A percentile compares a stretch with the other conserved stretches of the same genome.
phyloP scores from a whole-genome alignment of 2,797 vertebrate genomes.

The Picus viridis region DNA sequence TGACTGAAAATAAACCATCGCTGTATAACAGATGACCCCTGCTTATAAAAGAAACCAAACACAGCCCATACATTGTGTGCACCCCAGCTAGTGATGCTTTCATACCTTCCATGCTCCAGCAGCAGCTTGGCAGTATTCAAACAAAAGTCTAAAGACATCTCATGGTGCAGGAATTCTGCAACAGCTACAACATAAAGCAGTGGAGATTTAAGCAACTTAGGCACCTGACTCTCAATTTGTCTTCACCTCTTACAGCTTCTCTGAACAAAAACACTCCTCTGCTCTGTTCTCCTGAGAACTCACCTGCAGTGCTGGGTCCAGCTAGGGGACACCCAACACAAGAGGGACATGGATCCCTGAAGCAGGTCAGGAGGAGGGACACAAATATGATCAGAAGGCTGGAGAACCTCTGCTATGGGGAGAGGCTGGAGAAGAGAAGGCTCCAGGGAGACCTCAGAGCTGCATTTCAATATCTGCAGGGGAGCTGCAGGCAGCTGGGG shows the following conservation, averaged over 20 bases:
- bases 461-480: too few relatives aligned
- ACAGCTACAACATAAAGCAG: conserved; percentile 76
- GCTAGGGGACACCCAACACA: too few relatives aligned
- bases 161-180: conserved; percentile 80
- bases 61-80: neutral
- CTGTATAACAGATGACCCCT: neutral
- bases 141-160: conserved; percentile 85
- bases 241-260: neutral
- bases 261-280: too few relatives aligned
- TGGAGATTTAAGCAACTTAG: conserved; percentile 2
- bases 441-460: too few relatives aligned
- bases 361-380: too few relatives aligned
- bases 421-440: too few relatives aligned
- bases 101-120: conserved; percentile 87
- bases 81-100: neutral
- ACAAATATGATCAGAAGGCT: too few relatives aligned
- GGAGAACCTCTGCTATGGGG: too few relatives aligned
- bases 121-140: conserved; percentile 85
- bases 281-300: neutral
- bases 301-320: too few relatives aligned
- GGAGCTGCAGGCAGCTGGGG: too few relatives aligned
- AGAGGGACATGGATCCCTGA: too few relatives aligned
- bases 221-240: conserved; percentile 1
- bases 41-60: neutral
- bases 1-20: neutral